A percentile compares a stretch with the other conserved stretches of the same genome.
Conservation (phyloP, 2,888 invertebrate genomes). For the Odiellus spinosus region DNA sequence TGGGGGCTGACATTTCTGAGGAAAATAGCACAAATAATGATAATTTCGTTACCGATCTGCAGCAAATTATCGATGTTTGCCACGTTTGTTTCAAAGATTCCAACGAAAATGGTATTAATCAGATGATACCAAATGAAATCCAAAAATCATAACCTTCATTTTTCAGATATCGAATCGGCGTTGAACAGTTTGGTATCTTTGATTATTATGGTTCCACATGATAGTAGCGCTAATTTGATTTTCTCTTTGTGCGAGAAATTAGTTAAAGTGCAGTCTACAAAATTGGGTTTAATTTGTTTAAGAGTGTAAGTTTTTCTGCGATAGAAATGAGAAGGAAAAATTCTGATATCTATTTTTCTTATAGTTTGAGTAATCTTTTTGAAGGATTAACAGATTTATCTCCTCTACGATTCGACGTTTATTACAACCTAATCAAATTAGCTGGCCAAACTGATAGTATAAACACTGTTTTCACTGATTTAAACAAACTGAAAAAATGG, state of each 20-base stretch:
- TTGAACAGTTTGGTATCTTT: conserved; percentile 93
- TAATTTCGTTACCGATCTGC: conserved; percentile 80
- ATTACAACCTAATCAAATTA: conserved; percentile 75
- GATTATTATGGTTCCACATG: conserved; percentile 68
- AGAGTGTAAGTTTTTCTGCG: conserved; percentile 46
- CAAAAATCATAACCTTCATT: neutral
- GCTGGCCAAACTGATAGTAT: conserved; percentile 76
- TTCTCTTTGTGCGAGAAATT: conserved; percentile 81
- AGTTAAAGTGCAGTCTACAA: conserved; percentile 65
- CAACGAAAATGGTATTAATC: conserved; percentile 41
- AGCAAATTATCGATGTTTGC: conserved; percentile 78
- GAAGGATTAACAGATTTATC: conserved; percentile 73
- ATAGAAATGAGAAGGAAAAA: neutral
- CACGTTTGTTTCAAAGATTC: conserved; percentile 80
- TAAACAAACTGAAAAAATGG: conserved; percentile 30
- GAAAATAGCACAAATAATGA: conserved; percentile 59
- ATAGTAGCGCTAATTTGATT: conserved; percentile 73
- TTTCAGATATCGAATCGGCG: conserved; percentile 66
- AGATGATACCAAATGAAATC: neutral
- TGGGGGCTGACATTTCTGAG: conserved; percentile 87
- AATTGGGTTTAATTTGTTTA: conserved; percentile 60
- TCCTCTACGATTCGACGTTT: conserved; percentile 75
- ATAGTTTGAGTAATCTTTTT: conserved; percentile 73
- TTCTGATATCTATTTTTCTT: conserved; percentile 20
- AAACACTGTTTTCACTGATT: conserved; percentile 59